Evolutionary conservation across 2,797 vertebrate species (phyloP), one percentile per base, ranked within the genome.

Genomic region (Bucorvus abyssinicus): DNA sequence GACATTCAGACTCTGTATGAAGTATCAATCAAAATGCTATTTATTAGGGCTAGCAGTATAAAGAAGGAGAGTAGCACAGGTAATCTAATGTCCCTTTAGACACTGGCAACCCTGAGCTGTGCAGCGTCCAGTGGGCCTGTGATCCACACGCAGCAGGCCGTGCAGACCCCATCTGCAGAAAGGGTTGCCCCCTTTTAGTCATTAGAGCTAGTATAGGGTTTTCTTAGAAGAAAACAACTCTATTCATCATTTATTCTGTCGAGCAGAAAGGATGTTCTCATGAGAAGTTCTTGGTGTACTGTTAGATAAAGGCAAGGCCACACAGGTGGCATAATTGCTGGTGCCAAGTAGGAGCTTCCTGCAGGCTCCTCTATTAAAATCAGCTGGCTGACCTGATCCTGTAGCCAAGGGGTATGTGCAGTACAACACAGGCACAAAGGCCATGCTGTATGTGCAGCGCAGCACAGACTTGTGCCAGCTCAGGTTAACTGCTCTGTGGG

Each of bases 61-160:
- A 73, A 64, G 68, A 70, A 26, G 10, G 68, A 52, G 12, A 67
- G 10, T 47, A 81, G 34, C 6, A 32, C 1, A 64, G 22, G 5
- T 55, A 67, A 73, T 69, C 6, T 32, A 38, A 29, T 6, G 1
- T 47, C 52, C 17, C 23, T 63, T 69, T 36, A 40, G 61, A 42
- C 32, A 9, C 19, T 77, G 42, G 32, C 18, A 56, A 9, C 26
- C 18, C 18, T 0, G 4, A 65, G 20, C 57, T 79, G 34, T 74
- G 38, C 53, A 73, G 34, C 5, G 1, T 75, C 50, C 24, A 32
- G 13, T 7, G 1, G 69, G 36, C 10, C n/a, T 68, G 27, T 0
- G 3, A 13, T 52, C 15, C 32, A 18, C 0, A 0, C 1, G 0
- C 12, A 44, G 34, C 56, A 53, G 0, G 2, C 49, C 0, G 0